These are phyloP conservation scores for Ochlodes sylvanus DNA, from an alignment of 2,888 invertebrate genomes.

Conservation along the genomic window DNA sequence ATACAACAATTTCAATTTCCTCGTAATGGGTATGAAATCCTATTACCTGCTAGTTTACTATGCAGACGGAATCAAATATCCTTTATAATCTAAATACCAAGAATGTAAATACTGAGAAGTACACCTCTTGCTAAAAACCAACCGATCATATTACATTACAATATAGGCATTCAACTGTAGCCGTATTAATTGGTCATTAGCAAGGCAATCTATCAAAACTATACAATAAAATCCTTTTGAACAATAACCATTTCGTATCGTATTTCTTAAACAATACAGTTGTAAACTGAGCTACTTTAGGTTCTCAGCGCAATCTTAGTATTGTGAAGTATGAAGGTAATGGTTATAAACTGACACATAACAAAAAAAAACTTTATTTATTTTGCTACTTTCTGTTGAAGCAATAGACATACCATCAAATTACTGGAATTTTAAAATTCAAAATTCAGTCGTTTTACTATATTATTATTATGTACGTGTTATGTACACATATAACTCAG, in stretches of 20 bases:
- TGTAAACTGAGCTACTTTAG: constrained; percentile 20
- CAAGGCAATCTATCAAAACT: constrained; percentile 27
- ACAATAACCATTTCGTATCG: constrained; percentile 31
- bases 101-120: neutral
- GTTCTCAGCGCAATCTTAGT: constrained; percentile 29
- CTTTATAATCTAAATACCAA: neutral
- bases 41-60: too few species aligned
- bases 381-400: too few species aligned
- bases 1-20: too few species aligned
- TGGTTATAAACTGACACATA: too few species aligned
- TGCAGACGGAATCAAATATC: neutral
- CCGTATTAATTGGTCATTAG: constrained; percentile 29
- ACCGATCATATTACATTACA: constrained; percentile 12
- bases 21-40: too few species aligned
- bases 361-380: too few species aligned
- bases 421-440: too few species aligned
- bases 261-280: constrained; percentile 34
- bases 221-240: constrained; percentile 16
- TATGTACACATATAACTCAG: too few species aligned
- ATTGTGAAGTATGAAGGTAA: neutral
- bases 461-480: too few species aligned
- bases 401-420: too few species aligned
- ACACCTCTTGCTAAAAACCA: neutral
- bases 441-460: too few species aligned
- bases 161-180: neutral